These are phyloP conservation scores for Trypoxylon attenuatum DNA, from an alignment of 2,888 invertebrate genomes.

Conservation along the genomic window DNA sequence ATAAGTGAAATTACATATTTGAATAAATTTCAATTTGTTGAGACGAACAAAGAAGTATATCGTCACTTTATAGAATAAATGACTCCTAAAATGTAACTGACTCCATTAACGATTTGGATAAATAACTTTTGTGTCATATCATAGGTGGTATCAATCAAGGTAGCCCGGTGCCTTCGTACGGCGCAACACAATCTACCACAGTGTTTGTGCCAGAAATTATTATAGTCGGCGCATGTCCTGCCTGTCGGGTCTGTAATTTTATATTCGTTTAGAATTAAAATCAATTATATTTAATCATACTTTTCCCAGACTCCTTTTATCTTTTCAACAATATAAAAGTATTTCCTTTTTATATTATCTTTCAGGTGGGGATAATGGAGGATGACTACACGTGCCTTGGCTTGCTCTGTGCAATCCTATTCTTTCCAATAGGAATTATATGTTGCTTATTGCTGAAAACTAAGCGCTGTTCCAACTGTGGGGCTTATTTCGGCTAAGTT, in stretches of 20 bases:
- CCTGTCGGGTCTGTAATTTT: conserved; percentile 81
- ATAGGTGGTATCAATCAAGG: conserved; percentile 55
- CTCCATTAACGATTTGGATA: too few relatives aligned
- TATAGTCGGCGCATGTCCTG: conserved; percentile 90
- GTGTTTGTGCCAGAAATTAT: conserved; percentile 86
- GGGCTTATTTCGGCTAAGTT: conserved; percentile 84
- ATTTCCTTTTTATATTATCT: too few relatives aligned
- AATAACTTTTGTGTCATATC: too few relatives aligned
- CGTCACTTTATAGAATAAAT: too few relatives aligned
- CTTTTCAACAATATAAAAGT: too few relatives aligned
- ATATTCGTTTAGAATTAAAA: neutral
- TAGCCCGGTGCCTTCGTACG: conserved; percentile 76
- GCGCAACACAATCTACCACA: conserved; percentile 77
- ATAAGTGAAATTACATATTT: too few relatives aligned
- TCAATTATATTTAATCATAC: neutral
- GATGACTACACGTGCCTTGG: conserved; percentile 92
- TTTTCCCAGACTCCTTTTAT: neutral
- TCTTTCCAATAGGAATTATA: conserved; percentile 90
- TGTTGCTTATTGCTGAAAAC: conserved; percentile 91
- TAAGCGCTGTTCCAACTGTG: conserved; percentile 90
- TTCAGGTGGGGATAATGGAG: conserved; percentile 86
- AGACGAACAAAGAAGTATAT: too few relatives aligned
- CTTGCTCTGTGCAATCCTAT: conserved; percentile 87
- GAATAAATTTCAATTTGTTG: too few relatives aligned
- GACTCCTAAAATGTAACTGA: too few relatives aligned